These are phyloP conservation scores for Eurypyga helias DNA, from an alignment of 2,113 vertebrate genomes.

Conservation along the genomic window DNA sequence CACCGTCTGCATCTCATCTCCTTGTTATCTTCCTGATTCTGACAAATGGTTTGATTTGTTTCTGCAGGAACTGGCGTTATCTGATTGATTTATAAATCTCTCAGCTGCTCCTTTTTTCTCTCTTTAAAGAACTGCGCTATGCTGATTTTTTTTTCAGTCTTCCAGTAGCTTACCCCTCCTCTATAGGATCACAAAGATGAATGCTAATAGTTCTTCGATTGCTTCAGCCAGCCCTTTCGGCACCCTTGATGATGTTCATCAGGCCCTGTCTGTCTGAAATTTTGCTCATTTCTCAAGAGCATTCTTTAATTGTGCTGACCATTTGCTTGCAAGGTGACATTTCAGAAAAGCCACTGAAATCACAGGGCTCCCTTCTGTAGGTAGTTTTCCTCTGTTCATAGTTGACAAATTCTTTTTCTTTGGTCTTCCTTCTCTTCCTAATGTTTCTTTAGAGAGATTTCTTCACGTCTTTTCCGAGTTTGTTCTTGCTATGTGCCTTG, in stretches of 20 bases:
- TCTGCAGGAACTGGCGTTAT: constrained; percentile 33
- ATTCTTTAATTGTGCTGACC: neutral
- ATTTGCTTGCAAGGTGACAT: neutral
- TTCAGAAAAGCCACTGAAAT: neutral
- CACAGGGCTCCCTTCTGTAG: neutral
- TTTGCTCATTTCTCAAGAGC: neutral
- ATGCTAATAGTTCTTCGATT: neutral
- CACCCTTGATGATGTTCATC: neutral
- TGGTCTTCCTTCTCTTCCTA: neutral
- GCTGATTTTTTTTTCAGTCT: constrained; percentile 1
- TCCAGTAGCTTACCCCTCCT: neutral
- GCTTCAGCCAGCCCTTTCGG: neutral
- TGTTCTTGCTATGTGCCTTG: neutral
- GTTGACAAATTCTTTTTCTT: neutral
- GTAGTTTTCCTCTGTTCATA: neutral
- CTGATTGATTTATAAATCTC: constrained; percentile 54
- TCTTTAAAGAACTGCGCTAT: constrained; percentile 3
- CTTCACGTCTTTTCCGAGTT: neutral
- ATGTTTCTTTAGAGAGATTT: neutral
- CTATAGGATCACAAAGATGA: neutral
- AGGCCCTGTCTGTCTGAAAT: neutral
- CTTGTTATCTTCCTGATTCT: constrained; percentile 37
- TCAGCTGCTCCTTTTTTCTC: neutral
- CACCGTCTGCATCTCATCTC: constrained; percentile 13
- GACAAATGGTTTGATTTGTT: constrained; percentile 60